A percentile compares a stretch with the other conserved stretches of the same genome.
phyloP scores from a whole-genome alignment of 2,113 vertebrate genomes.

The Camarhynchus parvulus region DNA sequence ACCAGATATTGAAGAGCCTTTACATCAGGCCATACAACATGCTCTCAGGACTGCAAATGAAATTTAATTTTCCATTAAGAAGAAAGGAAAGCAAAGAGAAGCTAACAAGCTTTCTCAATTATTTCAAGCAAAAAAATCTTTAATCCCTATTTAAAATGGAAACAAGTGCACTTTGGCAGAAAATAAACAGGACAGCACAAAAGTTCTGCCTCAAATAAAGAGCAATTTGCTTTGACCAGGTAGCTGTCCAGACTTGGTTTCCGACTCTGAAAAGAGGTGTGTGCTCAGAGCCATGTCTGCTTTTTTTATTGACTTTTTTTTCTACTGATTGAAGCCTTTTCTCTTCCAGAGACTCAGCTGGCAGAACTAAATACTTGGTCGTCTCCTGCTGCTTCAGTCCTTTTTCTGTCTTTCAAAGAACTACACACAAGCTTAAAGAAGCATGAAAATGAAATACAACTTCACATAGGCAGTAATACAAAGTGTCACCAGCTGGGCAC shows the following conservation, averaged over 20 bases:
- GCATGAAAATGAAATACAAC: not conserved
- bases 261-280: not conserved
- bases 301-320: not conserved
- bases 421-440: slow-evolving; percentile 11
- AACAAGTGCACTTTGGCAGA: not conserved
- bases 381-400: not conserved
- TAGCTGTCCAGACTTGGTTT: not conserved
- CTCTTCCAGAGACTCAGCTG: not conserved
- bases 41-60: not conserved
- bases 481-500: slow-evolving; percentile 38
- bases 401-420: not conserved
- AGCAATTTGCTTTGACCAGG: not conserved
- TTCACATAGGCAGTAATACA: not conserved
- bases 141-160: not conserved
- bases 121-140: slow-evolving; percentile 13
- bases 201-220: not conserved
- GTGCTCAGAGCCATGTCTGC: not conserved
- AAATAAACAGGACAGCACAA: not conserved
- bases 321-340: not conserved
- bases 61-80: not conserved
- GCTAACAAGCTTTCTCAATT: not conserved
- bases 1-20: not conserved
- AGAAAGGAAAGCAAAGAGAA: not conserved
- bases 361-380: slow-evolving; percentile 1
- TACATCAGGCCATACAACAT: not conserved